Base-by-base conservation (phyloP, 2,797 vertebrate genomes). In the Sebastes diploproa region DNA sequence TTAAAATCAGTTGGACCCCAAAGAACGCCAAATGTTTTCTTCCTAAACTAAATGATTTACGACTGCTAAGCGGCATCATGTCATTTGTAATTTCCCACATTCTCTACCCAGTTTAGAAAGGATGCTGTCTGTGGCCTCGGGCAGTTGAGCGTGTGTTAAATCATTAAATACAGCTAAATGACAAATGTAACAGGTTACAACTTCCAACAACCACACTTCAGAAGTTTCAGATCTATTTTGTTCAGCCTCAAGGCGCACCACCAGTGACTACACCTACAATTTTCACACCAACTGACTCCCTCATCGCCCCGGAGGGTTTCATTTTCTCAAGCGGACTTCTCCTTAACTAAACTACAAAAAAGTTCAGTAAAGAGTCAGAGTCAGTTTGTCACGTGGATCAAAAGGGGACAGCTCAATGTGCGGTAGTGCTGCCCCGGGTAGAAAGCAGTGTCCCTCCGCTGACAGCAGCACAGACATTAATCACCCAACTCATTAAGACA, bases 1-100 rank as follows among this genome's bases (percentile, higher is more conserved):
- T 91, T 90, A 82, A 88, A 94, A 92, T 84, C 65, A 91, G 80
- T 71, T 75, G 85, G 83, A 82, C 80, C 81, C 86, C 59, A 50
- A 84, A 89, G 85, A 89, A 88, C 70, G 79, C 85, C 89, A 91
- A 94, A 91, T 91, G 89, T 80, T 89, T 84, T 80, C 87, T 85
- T 72, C 82, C 71, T 75, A 78, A 88, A 92, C 86, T 81, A 84
- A 92, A 88, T 90, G 88, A 93, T 93, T 91, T 89, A 94, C 61
- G 69, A 87, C 75, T 75, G 68, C 76, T 71, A 71, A 77, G 72
- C 60, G 46, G 69, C 72, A 65, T 81, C 34, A 38, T 85, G 75
- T 91, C 87, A 68, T 77, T 77, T 77, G 66, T 84, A 75, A 89
- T 88, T 85, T 85, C 69, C 22, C 12, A 75, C 77, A 72, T 67